Conservation (phyloP, 2,888 invertebrate genomes). For the Chloromyia formosa region DNA sequence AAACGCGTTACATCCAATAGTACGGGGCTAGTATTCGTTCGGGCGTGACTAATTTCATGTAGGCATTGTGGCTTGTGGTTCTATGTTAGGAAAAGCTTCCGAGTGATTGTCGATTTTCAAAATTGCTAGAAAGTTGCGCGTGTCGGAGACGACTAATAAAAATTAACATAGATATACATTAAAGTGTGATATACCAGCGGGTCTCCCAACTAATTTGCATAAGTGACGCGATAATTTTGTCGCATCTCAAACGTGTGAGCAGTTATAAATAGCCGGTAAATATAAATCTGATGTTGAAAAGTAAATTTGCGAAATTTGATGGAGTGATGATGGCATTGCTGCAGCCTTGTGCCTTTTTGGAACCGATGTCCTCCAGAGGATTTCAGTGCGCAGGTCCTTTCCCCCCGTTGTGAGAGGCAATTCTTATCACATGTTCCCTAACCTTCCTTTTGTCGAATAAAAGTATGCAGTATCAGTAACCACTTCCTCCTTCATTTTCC, state of each 20-base stretch:
- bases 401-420: not conserved
- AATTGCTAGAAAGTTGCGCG: conserved; percentile 15
- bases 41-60: conserved; percentile 18
- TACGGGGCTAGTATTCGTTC: not conserved
- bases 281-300: not conserved
- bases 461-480: too few species aligned
- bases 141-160: conserved; percentile 1
- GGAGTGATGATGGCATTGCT: not conserved
- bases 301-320: too few species aligned
- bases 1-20: too few species aligned
- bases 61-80: too few species aligned
- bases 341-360: not conserved
- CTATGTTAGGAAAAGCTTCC: conserved; percentile 12
- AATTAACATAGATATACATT: not conserved
- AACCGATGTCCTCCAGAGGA: not conserved
- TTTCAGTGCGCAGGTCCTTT: conserved; percentile 11
- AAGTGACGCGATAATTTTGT: conserved; percentile 10
- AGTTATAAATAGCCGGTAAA: conserved; percentile 31
- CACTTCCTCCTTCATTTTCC: too few species aligned
- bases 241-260: not conserved
- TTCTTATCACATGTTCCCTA: conserved; percentile 17
- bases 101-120: conserved; percentile 12
- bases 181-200: too few species aligned
- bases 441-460: not conserved
- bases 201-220: too few species aligned